Conservation (phyloP, 2,888 invertebrate species). For the Phaedon cochleariae region DNA sequence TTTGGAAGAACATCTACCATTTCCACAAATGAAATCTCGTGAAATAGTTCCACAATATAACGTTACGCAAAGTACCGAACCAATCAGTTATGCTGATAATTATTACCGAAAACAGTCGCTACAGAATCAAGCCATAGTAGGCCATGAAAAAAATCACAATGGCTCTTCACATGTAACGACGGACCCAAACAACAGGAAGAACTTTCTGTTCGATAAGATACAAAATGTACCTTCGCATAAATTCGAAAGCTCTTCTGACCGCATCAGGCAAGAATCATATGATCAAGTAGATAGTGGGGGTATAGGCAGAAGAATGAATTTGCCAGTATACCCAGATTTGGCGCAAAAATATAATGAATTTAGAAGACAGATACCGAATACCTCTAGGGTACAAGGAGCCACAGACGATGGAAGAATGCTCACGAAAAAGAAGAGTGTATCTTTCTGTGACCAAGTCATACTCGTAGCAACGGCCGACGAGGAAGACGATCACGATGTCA, state of each 20-base stretch:
- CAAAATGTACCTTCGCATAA: neutral
- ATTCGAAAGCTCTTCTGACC: neutral
- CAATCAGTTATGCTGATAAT: neutral
- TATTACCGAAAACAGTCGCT: neutral
- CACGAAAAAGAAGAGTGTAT: slow-evolving; percentile 91
- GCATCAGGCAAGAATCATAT: neutral
- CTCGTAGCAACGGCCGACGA: slow-evolving; percentile 92
- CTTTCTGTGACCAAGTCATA: slow-evolving; percentile 94
- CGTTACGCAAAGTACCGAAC: slow-evolving; percentile 44
- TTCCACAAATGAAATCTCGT: slow-evolving; percentile 72
- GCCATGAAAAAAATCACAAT: neutral
- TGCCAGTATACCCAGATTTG: neutral
- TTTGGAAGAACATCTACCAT: slow-evolving; percentile 69
- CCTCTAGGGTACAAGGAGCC: slow-evolving; percentile 48
- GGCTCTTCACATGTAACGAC: neutral
- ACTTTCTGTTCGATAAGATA: neutral
- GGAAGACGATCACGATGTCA: slow-evolving; percentile 88
- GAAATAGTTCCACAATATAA: slow-evolving; percentile 66
- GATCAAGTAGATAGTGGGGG: neutral
- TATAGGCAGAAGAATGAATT: neutral
- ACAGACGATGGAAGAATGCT: slow-evolving; percentile 64
- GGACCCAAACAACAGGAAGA: neutral
- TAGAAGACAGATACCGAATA: neutral
- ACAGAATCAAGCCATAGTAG: neutral
- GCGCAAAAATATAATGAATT: neutral